A percentile compares a stretch with the other conserved stretches of the same genome.
These are phyloP conservation scores for Dufourea novaeangliae DNA, from an alignment of 1,140 invertebrate genomes.

Conservation along the genomic window DNA sequence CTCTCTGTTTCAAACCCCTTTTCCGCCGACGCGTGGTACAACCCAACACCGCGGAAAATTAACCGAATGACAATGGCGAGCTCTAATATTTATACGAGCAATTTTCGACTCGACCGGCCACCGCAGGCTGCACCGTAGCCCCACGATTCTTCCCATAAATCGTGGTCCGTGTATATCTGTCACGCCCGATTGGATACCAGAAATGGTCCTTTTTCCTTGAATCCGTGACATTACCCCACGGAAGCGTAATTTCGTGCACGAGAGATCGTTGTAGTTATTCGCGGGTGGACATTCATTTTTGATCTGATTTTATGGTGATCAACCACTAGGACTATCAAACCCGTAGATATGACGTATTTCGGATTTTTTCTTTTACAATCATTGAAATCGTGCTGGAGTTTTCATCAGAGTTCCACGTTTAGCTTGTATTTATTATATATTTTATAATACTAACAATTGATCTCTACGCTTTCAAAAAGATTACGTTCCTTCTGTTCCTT, in stretches of 20 bases:
- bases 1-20: neutral
- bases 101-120: constrained; percentile 67
- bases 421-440: too few relatives aligned
- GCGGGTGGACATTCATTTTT: too few relatives aligned
- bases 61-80: constrained; percentile 72
- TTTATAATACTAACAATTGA: too few relatives aligned
- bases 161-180: constrained; percentile 39
- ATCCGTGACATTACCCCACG: neutral
- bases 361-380: neutral
- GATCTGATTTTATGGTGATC: too few relatives aligned
- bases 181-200: constrained; percentile 42
- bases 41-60: constrained; percentile 71
- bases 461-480: neutral
- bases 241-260: neutral
- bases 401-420: too few relatives aligned
- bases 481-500: neutral
- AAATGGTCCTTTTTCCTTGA: constrained; percentile 1
- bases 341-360: too few relatives aligned
- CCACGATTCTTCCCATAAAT: constrained; percentile 44
- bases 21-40: constrained; percentile 31
- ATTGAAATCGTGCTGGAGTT: neutral
- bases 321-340: too few relatives aligned
- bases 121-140: constrained; percentile 23
- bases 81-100: constrained; percentile 78
- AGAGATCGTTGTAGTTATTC: neutral